These are phyloP conservation scores for Eumeta japonica DNA, from an alignment of 1,140 invertebrate species.

Conservation along the genomic window DNA sequence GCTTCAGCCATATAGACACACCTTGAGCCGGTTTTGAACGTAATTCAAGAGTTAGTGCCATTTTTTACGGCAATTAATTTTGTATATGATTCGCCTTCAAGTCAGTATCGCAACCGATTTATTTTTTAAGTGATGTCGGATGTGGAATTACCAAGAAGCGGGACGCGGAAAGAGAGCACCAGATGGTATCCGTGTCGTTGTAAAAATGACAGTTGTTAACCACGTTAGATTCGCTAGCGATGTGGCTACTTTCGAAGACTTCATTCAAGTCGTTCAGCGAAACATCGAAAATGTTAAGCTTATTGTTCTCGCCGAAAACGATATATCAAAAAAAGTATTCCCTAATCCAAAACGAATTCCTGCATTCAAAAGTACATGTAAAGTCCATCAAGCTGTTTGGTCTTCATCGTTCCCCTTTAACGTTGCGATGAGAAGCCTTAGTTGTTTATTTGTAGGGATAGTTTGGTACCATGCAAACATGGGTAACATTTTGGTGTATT, in stretches of 20 bases:
- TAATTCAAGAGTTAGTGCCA: no score
- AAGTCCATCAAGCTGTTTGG: no score
- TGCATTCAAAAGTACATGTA: no score
- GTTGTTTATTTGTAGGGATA: no score
- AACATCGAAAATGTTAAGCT: constrained; percentile 2
- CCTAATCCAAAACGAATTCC: no score
- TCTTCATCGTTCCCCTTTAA: no score
- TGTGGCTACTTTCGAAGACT: constrained; percentile 7
- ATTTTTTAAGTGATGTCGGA: constrained; percentile 12
- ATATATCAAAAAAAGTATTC: constrained; percentile 4
- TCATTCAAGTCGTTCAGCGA: constrained; percentile 2
- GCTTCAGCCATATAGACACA: constrained; percentile 12
- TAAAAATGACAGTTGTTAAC: constrained; percentile 11
- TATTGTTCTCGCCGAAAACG: not conserved
- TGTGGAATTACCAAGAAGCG: constrained; percentile 12
- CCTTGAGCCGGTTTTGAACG: constrained; percentile 5
- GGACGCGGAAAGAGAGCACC: constrained; percentile 16
- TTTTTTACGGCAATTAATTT: constrained; percentile 10
- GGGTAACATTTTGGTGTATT: no score
- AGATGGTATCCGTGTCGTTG: constrained; percentile 11
- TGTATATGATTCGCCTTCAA: constrained; percentile 10
- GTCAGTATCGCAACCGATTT: constrained; percentile 13
- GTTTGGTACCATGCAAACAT: no score
- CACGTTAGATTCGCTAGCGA: constrained; percentile 7
- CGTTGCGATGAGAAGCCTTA: no score